Evolutionary conservation across 2,797 vertebrate genomes (phyloP), one percentile per base, ranked within the genome.

Genomic region (Oreochromis mossambicus): DNA sequence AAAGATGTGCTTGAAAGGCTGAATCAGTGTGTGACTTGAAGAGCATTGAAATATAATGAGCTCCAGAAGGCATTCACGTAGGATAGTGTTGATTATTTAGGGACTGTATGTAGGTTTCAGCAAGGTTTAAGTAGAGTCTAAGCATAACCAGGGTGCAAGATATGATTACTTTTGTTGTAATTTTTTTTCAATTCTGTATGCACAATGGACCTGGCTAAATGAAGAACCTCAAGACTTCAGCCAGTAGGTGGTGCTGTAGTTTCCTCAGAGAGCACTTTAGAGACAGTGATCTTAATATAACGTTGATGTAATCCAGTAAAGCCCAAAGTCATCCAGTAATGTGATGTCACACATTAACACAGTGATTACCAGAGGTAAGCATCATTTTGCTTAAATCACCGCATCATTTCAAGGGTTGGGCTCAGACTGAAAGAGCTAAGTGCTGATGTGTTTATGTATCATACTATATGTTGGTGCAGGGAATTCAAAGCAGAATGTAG

Each of bases 211-310:
- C 4, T 15, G 26, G 7, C 10, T 52, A 26, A 46, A 54, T 34
- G 13, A 79, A 43, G 70, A 81, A 58, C n/a, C 85, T 58, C 14
- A n/a, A 9, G 0, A 3, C 9, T 79, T 48, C 7, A 3, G 38
- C 83, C 93, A 93, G 70, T 9, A 92, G 94, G 34, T 86, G 87
- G 87, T 52, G 73, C 3, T 87, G 79, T 86, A 80, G 82, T 43
- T 29, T 82, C 21, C 12, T 46, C 34, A n/a, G 9, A 90, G 75
- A 92, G 80, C 50, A 41, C 61, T 43, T 11, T 3, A 7, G 41
- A 52, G 17, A 21, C 19, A 7, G 15, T 87, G 89, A 86, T 54
- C 80, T 83, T 84, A 82, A 13, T 38, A n/a, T 85, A 81, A 81
- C 6, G 10, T 56, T 51, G 78, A 79, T 52, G 48, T 54, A 54